Percentiles rank a stretch among this genome's conserved stretches.
These are phyloP conservation scores for Rhabdomys dilectus DNA, from an alignment of 2,113 vertebrate species.

Conservation along the genomic window DNA sequence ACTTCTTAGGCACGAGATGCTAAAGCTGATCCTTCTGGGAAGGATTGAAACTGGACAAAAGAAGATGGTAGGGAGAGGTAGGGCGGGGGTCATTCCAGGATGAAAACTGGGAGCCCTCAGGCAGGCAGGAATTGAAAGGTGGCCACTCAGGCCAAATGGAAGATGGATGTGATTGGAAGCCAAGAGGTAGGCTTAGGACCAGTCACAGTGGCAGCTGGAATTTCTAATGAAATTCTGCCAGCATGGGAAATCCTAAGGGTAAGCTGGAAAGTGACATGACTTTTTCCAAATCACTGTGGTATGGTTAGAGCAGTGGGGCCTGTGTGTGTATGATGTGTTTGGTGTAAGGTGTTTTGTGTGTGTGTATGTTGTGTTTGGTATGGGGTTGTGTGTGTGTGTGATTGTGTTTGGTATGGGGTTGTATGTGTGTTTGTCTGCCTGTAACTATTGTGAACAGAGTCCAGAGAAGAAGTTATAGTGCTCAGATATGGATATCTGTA, in stretches of 20 bases:
- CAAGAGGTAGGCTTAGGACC: neutral
- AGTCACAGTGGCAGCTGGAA: neutral
- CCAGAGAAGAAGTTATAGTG: slow-evolving; percentile 56
- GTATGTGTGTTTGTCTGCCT: neutral
- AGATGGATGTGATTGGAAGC: neutral
- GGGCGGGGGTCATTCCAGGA: neutral
- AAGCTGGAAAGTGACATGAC: neutral
- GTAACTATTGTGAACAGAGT: slow-evolving; percentile 6
- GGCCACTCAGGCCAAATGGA: neutral
- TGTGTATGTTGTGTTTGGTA: neutral
- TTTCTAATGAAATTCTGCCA: slow-evolving; percentile 16
- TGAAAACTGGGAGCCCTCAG: neutral
- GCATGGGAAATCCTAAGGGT: neutral
- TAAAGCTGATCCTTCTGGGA: neutral
- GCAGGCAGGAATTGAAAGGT: neutral
- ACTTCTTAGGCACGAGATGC: neutral
- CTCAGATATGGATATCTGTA: neutral
- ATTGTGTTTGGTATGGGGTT: neutral
- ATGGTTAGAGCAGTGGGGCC: neutral
- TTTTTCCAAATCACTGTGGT: slow-evolving; percentile 3
- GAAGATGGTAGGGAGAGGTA: neutral
- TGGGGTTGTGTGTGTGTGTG: neutral
- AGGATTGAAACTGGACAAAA: neutral
- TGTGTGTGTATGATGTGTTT: neutral
- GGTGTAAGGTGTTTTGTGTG: neutral